These are phyloP conservation scores for Xyliphius kryptos DNA, from an alignment of 2,113 vertebrate genomes.

Conservation along the genomic window DNA sequence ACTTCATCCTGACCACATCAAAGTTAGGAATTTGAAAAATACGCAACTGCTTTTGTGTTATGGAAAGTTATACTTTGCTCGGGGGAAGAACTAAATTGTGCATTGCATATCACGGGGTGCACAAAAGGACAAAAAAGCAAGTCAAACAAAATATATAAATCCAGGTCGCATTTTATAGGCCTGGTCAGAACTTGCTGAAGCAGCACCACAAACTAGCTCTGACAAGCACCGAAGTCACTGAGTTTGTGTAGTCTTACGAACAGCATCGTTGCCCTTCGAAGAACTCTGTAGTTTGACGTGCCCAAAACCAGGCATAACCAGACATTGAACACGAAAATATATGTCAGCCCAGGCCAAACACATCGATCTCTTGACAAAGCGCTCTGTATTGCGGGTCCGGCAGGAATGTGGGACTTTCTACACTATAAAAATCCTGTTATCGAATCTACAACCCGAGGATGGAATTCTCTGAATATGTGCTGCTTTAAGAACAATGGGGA, in stretches of 20 bases:
- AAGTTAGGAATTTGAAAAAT: constrained; percentile 27
- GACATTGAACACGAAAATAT: constrained; percentile 19
- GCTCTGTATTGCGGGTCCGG: constrained; percentile 49
- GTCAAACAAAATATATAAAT: no score
- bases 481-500: constrained; percentile 54
- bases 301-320: constrained; percentile 5
- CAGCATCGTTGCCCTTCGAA: constrained; percentile 3
- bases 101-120: constrained; percentile 21
- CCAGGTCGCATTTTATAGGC: no score
- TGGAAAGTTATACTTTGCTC: constrained; percentile 34
- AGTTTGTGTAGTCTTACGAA: constrained; percentile 17
- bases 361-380: constrained; percentile 52
- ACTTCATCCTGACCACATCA: constrained; percentile 21
- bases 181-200: constrained; percentile 25
- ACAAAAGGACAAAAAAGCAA: constrained; percentile 11
- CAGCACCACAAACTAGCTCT: constrained; percentile 6
- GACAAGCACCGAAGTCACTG: constrained; percentile 4
- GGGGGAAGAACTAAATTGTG: constrained; percentile 13
- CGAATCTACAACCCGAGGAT: constrained; percentile 38
- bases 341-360: constrained; percentile 52
- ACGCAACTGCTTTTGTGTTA: constrained; percentile 27
- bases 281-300: not conserved
- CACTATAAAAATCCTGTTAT: constrained; percentile 55
- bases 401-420: constrained; percentile 54
- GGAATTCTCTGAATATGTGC: constrained; percentile 38